A percentile compares a stretch with the other conserved stretches of the same genome.
These are phyloP conservation scores for Sterrhoptilus dennistouni DNA, from an alignment of 2,113 vertebrate species.

Conservation along the genomic window DNA sequence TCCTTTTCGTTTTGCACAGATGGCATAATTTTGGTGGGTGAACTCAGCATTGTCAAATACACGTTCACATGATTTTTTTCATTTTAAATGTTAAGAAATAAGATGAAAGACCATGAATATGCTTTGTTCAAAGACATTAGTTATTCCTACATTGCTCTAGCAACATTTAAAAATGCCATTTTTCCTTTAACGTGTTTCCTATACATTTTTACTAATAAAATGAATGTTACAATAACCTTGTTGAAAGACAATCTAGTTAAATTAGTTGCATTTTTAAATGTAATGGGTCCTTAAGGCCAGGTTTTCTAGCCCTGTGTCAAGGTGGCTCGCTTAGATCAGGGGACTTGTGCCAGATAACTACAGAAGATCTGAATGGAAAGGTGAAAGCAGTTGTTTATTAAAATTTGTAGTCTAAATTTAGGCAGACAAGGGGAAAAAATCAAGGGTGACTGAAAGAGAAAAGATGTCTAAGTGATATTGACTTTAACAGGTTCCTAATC, in stretches of 20 bases:
- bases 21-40: not conserved
- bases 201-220: not conserved
- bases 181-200: not conserved
- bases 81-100: not conserved
- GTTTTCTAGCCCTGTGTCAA: not conserved
- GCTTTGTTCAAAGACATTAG: not conserved
- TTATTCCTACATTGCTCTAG: not conserved
- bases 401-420: not conserved
- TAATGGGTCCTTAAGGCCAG: not conserved
- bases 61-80: not conserved
- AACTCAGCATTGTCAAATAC: not conserved
- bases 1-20: not conserved
- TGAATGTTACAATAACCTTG: not conserved
- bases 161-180: not conserved
- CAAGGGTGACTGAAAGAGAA: not conserved
- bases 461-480: not conserved
- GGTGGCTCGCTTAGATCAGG: not conserved
- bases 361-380: not conserved
- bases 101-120: not conserved
- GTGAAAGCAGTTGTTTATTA: not conserved
- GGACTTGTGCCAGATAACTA: not conserved
- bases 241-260: not conserved
- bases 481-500: not conserved
- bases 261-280: not conserved
- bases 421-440: not conserved